Conservation (phyloP, 2,113 vertebrate species). For the Paracanthobrama guichenoti region DNA sequence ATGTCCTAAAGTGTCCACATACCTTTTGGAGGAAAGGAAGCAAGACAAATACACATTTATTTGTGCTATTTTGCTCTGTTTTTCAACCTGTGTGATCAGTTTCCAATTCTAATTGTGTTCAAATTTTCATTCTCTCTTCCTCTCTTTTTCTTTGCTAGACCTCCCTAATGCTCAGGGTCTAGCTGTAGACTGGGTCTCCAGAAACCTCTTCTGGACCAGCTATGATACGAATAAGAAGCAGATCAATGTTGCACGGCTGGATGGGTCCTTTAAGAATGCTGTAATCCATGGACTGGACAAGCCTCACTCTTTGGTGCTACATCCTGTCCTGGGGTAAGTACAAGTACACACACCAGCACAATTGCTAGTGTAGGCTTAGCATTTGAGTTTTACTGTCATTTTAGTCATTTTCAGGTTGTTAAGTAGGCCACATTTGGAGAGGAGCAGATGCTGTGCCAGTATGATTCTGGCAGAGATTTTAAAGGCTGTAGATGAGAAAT, state of each 20-base stretch:
- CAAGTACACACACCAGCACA: slow-evolving; percentile 3
- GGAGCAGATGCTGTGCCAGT: slow-evolving; percentile 39
- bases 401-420: background rate
- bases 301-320: slow-evolving; percentile 92
- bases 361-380: background rate
- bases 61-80: background rate
- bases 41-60: background rate
- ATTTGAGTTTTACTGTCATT: background rate
- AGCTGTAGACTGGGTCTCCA: slow-evolving; percentile 96
- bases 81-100: background rate
- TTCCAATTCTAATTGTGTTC: background rate
- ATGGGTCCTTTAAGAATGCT: slow-evolving; percentile 96
- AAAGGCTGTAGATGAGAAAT: slow-evolving; percentile 19
- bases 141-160: slow-evolving; percentile 71
- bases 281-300: slow-evolving; percentile 95
- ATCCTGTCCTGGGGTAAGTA: slow-evolving; percentile 87
- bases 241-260: slow-evolving; percentile 94
- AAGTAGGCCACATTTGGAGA: slow-evolving; percentile 27
- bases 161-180: slow-evolving; percentile 94
- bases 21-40: background rate
- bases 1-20: background rate
- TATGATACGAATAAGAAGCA: slow-evolving; percentile 97
- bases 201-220: slow-evolving; percentile 99
- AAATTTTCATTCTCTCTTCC: background rate
- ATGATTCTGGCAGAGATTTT: slow-evolving; percentile 35